phyloP scores from a whole-genome alignment of 2,797 vertebrate genomes.

The Brachyrhaphis roseni region DNA sequence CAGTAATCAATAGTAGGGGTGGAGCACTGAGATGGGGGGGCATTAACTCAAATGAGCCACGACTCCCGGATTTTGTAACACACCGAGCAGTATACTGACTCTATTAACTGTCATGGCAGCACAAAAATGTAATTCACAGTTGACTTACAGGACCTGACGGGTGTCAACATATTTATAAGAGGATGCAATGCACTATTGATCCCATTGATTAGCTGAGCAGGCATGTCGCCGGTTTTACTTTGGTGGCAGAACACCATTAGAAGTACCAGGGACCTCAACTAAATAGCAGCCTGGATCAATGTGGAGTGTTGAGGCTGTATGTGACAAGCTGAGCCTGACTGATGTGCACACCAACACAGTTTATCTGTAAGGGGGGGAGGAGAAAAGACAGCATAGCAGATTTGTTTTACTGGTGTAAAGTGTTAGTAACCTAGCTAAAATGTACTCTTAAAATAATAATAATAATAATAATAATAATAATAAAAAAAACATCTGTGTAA shows the following conservation, averaged over 20 bases:
- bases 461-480: no score
- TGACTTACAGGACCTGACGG: slow-evolving; percentile 33
- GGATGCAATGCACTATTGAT: slow-evolving; percentile 77
- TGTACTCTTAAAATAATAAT: background rate
- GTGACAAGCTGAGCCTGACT: slow-evolving; percentile 53
- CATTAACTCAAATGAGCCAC: slow-evolving; percentile 79
- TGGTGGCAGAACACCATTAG: slow-evolving; percentile 83
- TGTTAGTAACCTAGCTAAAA: background rate
- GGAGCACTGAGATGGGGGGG: slow-evolving; percentile 69
- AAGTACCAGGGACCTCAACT: slow-evolving; percentile 48
- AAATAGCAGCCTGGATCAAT: slow-evolving; percentile 70
- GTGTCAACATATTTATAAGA: slow-evolving; percentile 62
- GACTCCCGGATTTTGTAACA: slow-evolving; percentile 19
- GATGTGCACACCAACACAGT: slow-evolving; percentile 17
- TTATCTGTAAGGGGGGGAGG: slow-evolving; percentile 11
- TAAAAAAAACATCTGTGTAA: background rate
- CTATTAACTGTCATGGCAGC: slow-evolving; percentile 3
- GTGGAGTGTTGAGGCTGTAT: slow-evolving; percentile 47
- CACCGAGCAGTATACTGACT: background rate
- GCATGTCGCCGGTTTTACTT: slow-evolving; percentile 79
- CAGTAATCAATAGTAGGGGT: slow-evolving; percentile 83
- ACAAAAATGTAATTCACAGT: slow-evolving; percentile 7
- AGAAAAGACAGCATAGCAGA: background rate
- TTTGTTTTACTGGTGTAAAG: background rate
- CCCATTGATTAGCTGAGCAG: slow-evolving; percentile 81